Evolutionary conservation across 2,888 invertebrate genomes (phyloP), one percentile per base, ranked within the genome.

Genomic region (Meteorus colon): DNA sequence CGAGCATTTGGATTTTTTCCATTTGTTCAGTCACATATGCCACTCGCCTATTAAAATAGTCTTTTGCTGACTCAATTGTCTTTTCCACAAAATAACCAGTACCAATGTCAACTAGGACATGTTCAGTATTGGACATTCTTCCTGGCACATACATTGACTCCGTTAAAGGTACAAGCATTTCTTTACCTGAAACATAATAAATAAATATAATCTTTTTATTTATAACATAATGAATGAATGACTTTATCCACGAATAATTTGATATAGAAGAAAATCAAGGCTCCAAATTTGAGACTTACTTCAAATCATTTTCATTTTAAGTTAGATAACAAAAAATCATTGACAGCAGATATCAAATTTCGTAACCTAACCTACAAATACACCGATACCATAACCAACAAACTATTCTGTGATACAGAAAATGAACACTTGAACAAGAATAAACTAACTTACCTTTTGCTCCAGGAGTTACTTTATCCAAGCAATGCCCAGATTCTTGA

Each of bases 121-220:
- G 95, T 73, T 96, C 93, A 45, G 95, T 93, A 87, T 98, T 95
- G 78, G 93, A 92, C 76, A 99, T 92, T 84, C 93, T 93, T 2
- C 98, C 99, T 59, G 97, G 96, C 60, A 99, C 98, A 91, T 98
- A 99, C 96, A 99, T 97, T 92, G 98, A 98, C 84, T 97, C 96
- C 16, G 98, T 98, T 16, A 99, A 91, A 1, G 99, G 99, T 19
- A 99, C 98, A 27, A 99, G 91, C 81, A 98, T 95, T 75, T 95
- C 93, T 86, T 95, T 96, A 6, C 85, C 88, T 88, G 74, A 4
- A 80, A 82, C 19, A 70, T 48, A 73, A 68, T 55, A 37, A 55
- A 77, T 34, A 60, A 73, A 45, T 12, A 62, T 0, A 62, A 24
- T 24, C 0, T 24, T 24, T 24, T 24, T 24, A 1, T 24, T 24